phyloP scores from a whole-genome alignment of 2,888 invertebrate species.

The Torymus texanus region DNA sequence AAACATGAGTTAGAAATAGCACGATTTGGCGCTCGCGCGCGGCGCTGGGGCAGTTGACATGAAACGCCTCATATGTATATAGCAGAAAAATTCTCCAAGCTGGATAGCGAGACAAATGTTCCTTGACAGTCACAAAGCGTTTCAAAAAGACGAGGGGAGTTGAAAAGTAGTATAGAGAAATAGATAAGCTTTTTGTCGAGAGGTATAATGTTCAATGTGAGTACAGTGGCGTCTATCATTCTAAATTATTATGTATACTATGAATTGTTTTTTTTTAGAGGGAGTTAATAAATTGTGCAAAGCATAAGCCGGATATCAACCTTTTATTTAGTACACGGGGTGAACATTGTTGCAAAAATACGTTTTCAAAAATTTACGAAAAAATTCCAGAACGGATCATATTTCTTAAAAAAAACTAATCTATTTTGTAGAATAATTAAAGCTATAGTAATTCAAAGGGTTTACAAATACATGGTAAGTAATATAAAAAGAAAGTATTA shows the following conservation, averaged over 20 bases:
- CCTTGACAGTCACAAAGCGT: conserved; percentile 58
- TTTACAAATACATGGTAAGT: too few species aligned
- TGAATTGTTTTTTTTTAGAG: too few species aligned
- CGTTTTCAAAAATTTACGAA: background rate
- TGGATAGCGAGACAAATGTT: conserved; percentile 21
- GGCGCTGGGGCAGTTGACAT: too few species aligned
- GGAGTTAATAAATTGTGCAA: conserved; percentile 4
- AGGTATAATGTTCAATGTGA: background rate
- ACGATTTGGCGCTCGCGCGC: too few species aligned
- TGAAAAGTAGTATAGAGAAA: background rate
- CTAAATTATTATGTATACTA: too few species aligned
- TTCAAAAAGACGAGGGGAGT: conserved; percentile 37
- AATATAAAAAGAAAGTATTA: too few species aligned
- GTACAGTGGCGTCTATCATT: background rate
- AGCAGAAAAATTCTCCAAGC: conserved; percentile 24
- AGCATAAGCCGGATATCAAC: background rate
- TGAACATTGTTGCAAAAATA: background rate
- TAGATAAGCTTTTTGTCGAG: background rate
- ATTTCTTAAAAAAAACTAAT: too few species aligned
- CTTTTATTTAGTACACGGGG: background rate
- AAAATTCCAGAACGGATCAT: background rate
- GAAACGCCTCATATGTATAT: too few species aligned
- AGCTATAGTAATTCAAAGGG: too few species aligned
- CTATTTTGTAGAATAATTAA: too few species aligned
- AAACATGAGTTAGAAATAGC: too few species aligned